Conservation (phyloP, 2,113 vertebrate species). For the Albula glossodonta region DNA sequence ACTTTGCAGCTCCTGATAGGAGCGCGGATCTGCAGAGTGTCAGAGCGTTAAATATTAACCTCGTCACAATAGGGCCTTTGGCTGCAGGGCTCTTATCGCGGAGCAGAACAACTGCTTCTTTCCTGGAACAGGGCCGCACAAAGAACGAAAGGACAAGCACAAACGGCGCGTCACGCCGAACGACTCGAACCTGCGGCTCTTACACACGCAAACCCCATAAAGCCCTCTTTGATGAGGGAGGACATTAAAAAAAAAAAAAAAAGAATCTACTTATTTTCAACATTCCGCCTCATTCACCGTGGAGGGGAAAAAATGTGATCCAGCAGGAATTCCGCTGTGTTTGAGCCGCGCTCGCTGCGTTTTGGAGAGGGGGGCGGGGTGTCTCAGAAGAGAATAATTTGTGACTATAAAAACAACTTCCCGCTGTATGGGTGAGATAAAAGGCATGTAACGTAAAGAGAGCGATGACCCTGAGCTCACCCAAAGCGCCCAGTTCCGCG, state of each 20-base stretch:
- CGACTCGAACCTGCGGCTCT: neutral
- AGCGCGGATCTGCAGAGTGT: neutral
- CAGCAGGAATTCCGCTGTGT: neutral
- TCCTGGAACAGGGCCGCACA: neutral
- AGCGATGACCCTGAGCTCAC: neutral
- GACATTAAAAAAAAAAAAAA: neutral
- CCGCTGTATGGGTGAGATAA: neutral
- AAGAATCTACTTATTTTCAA: neutral
- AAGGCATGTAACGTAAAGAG: neutral
- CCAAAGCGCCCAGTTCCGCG: neutral
- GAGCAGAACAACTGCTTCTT: neutral
- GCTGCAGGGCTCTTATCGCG: neutral
- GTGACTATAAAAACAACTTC: neutral
- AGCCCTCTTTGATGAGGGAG: neutral
- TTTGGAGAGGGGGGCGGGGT: neutral
- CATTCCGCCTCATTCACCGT: neutral
- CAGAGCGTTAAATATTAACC: neutral
- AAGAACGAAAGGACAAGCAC: neutral
- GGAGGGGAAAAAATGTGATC: neutral
- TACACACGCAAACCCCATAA: neutral
- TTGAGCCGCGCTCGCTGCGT: neutral
- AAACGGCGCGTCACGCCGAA: too few relatives aligned
- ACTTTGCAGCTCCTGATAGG: neutral
- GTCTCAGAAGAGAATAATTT: neutral
- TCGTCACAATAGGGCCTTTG: neutral